phyloP scores from a whole-genome alignment of 1,140 invertebrate genomes.

The Limonius californicus region DNA sequence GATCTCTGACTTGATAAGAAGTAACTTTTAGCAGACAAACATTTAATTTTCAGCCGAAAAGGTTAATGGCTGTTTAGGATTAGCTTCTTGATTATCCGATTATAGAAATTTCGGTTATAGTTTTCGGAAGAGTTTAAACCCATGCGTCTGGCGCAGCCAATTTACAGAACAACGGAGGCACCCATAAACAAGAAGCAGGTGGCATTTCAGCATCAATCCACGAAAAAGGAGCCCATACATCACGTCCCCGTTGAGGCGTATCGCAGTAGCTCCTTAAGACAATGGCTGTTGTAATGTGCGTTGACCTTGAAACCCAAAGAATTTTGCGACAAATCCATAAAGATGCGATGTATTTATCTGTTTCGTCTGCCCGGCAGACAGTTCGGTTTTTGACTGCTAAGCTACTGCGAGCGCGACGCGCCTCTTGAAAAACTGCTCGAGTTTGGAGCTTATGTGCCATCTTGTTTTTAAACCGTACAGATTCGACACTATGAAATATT shows the following conservation, averaged over 20 bases:
- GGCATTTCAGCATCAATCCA: neutral
- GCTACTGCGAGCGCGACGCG: neutral
- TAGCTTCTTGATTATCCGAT: too few relatives aligned
- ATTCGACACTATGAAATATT: slow-evolving; percentile 38
- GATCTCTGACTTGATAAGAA: too few relatives aligned
- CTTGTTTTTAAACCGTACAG: slow-evolving; percentile 25
- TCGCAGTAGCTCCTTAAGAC: slow-evolving; percentile 4
- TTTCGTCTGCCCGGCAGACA: slow-evolving; percentile 36
- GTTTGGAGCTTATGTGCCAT: slow-evolving; percentile 27
- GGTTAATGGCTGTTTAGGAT: too few relatives aligned
- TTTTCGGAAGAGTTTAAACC: too few relatives aligned
- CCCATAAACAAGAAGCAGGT: neutral
- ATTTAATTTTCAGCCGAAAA: too few relatives aligned
- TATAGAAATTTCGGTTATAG: too few relatives aligned
- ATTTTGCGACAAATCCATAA: slow-evolving; percentile 41
- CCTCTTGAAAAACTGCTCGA: slow-evolving; percentile 21
- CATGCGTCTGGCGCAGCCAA: too few relatives aligned
- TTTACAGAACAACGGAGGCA: too few relatives aligned
- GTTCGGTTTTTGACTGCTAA: slow-evolving; percentile 29
- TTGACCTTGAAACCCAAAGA: slow-evolving; percentile 31
- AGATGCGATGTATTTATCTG: slow-evolving; percentile 39
- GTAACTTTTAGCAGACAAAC: too few relatives aligned
- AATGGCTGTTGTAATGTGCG: slow-evolving; percentile 16
- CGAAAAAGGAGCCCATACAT: slow-evolving; percentile 4
- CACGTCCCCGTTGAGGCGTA: slow-evolving; percentile 1